Conservation (phyloP, 2,888 invertebrate genomes). For the Beris morrisii region DNA sequence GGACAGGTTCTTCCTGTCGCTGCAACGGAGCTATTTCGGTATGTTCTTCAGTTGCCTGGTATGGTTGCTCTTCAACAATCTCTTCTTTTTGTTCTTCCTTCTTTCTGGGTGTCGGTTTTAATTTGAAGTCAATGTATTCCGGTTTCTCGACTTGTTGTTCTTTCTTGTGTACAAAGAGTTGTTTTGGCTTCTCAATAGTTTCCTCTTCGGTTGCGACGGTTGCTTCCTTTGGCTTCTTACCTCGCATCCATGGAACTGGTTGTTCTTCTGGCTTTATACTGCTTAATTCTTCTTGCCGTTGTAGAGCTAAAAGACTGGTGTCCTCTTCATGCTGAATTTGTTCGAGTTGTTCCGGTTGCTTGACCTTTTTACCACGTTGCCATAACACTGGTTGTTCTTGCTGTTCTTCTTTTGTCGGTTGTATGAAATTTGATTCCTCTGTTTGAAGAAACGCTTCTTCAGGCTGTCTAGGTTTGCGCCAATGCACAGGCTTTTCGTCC, state of each 20-base stretch:
- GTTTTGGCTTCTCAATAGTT: constrained; percentile 40
- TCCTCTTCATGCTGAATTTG: constrained; percentile 41
- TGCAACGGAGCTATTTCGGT: neutral
- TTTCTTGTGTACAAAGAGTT: constrained; percentile 40
- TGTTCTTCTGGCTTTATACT: constrained; percentile 42
- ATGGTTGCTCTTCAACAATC: constrained; percentile 42
- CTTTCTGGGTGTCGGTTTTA: constrained; percentile 39
- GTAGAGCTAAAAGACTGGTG: constrained; percentile 34
- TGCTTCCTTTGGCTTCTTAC: constrained; percentile 47
- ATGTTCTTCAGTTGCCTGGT: constrained; percentile 7
- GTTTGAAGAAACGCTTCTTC: constrained; percentile 39
- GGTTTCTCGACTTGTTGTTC: constrained; percentile 44
- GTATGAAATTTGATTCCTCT: constrained; percentile 38
- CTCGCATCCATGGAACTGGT: constrained; percentile 42
- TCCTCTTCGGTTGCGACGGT: constrained; percentile 43
- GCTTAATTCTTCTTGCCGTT: constrained; percentile 38
- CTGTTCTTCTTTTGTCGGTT: constrained; percentile 45
- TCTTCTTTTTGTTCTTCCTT: constrained; percentile 45
- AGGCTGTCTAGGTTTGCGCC: constrained; percentile 39
- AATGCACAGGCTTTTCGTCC: constrained; percentile 37
- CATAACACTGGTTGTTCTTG: constrained; percentile 54
- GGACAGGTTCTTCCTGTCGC: neutral
- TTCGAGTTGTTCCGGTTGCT: constrained; percentile 50
- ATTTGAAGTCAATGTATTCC: constrained; percentile 41
- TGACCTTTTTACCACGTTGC: constrained; percentile 50